Conservation (phyloP, 2,113 vertebrate species). For the Channa maculata region DNA sequence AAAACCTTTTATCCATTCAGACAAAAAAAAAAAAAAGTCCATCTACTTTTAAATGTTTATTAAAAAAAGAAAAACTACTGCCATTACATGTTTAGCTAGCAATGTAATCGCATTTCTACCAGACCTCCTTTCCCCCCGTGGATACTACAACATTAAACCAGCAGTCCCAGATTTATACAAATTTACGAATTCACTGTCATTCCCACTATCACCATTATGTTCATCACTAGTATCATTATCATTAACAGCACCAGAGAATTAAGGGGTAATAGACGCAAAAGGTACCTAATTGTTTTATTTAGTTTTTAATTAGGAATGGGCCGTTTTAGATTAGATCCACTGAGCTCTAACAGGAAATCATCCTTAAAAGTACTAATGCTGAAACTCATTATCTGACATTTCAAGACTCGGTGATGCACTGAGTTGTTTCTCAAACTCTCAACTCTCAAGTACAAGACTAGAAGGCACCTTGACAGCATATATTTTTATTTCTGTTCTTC, state of each 20-base stretch:
- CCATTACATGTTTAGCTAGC: too few species aligned
- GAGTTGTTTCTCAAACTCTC: conserved; percentile 24
- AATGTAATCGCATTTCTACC: too few species aligned
- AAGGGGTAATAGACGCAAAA: neutral
- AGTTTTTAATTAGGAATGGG: too few species aligned
- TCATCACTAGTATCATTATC: neutral
- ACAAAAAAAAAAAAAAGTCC: too few species aligned
- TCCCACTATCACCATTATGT: neutral
- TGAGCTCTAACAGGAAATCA: neutral
- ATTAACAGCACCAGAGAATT: neutral
- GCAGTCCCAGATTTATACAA: too few species aligned
- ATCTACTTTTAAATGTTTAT: too few species aligned
- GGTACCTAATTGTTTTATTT: neutral
- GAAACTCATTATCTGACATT: conserved; percentile 15
- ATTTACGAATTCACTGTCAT: too few species aligned
- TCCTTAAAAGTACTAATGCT: neutral
- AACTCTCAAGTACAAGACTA: conserved; percentile 27
- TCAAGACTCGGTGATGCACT: neutral
- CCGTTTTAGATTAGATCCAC: neutral
- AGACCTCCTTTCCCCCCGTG: too few species aligned
- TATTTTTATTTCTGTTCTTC: conserved; percentile 66
- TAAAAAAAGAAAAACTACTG: too few species aligned
- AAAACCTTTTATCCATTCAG: too few species aligned
- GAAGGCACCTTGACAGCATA: conserved; percentile 54
- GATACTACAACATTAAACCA: too few species aligned